Evolutionary conservation across 2,797 vertebrate species (phyloP).

Genomic region (Sternarchorhynchus goeldii): DNA sequence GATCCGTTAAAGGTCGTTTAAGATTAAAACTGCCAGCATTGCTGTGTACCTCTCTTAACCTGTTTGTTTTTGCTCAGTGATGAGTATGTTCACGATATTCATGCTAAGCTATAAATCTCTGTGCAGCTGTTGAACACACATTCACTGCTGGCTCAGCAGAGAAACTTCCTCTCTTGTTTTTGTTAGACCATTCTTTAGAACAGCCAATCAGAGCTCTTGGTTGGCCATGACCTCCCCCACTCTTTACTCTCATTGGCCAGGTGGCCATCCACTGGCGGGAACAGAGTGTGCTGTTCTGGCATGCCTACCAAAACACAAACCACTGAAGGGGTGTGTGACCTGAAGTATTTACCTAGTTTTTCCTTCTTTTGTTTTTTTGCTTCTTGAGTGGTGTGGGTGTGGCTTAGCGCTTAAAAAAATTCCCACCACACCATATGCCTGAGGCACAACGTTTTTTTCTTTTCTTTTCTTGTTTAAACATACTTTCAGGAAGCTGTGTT

Average conservation of each 20-base stretch:
- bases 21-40: too few species aligned
- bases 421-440: constrained; percentile 37
- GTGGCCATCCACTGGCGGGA: constrained; percentile 65
- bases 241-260: constrained; percentile 60
- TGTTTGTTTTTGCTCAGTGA: constrained; percentile 20
- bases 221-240: constrained; percentile 62
- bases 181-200: constrained; percentile 53
- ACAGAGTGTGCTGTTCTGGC: constrained; percentile 78
- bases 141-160: constrained; percentile 59
- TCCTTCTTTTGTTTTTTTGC: constrained; percentile 65
- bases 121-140: constrained; percentile 17
- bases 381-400: constrained; percentile 45
- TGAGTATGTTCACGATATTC: constrained; percentile 48
- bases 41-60: not conserved
- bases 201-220: constrained; percentile 66
- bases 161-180: constrained; percentile 63
- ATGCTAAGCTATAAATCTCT: constrained; percentile 16
- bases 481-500: constrained; percentile 43
- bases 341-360: constrained; percentile 65
- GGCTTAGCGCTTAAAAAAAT: constrained; percentile 43
- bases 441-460: constrained; percentile 11
- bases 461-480: constrained; percentile 35
- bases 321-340: constrained; percentile 61
- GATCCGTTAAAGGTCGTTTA: not conserved
- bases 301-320: constrained; percentile 73